A percentile compares a stretch with the other conserved stretches of the same genome.
Evolutionary conservation across 1,140 invertebrate genomes (phyloP).

Genomic region (Pseudomyrmex gracilis): DNA sequence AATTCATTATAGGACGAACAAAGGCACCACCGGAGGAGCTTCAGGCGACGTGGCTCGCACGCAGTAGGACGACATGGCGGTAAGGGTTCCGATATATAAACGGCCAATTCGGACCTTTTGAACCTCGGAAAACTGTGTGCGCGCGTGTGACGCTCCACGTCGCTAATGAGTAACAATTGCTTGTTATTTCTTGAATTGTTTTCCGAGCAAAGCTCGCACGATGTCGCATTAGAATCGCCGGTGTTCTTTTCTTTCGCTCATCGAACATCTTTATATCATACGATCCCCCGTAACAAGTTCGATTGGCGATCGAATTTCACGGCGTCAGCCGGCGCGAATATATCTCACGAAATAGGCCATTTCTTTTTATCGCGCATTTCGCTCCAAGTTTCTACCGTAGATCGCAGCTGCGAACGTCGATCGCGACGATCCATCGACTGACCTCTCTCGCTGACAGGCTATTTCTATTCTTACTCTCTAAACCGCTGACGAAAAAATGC

Average conservation of each 20-base stretch:
- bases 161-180: conserved; percentile 59
- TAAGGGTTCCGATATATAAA: conserved; percentile 24
- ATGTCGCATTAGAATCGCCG: conserved; percentile 38
- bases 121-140: background rate
- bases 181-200: background rate
- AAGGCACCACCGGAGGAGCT: conserved; percentile 78
- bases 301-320: conserved; percentile 74
- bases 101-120: conserved; percentile 29
- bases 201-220: too few relatives aligned
- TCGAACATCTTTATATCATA: conserved; percentile 71
- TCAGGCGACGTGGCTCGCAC: conserved; percentile 76
- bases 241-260: conserved; percentile 20
- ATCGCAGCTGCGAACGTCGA: conserved; percentile 44
- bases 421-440: conserved; percentile 44
- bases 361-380: conserved; percentile 60
- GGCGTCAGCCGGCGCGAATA: conserved; percentile 51
- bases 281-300: conserved; percentile 66
- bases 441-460: conserved; percentile 49
- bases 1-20: conserved; percentile 84
- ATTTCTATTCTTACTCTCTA: conserved; percentile 41
- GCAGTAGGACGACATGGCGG: conserved; percentile 39
- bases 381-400: conserved; percentile 25
- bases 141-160: conserved; percentile 19
- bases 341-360: conserved; percentile 73
- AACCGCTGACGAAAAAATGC: conserved; percentile 7